Evolutionary conservation across 2,888 invertebrate species (phyloP).

Genomic region (Drosophila villosipedis): DNA sequence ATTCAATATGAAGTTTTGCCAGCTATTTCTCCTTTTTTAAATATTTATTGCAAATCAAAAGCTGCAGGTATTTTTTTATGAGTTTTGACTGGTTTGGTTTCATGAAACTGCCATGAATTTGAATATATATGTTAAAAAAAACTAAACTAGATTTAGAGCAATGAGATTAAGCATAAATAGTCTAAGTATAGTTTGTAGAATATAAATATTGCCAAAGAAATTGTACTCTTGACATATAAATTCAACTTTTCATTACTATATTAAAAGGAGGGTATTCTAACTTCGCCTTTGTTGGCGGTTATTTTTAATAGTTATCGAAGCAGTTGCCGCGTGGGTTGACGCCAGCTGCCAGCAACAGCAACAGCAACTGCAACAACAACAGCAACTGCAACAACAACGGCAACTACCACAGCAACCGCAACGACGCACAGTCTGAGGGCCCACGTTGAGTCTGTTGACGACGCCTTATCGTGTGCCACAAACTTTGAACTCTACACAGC

Average conservation of each 20-base stretch:
- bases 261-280: slow-evolving; percentile 10
- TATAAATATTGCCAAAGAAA: not conserved
- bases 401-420: slow-evolving; percentile 20
- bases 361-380: slow-evolving; percentile 18
- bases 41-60: slow-evolving; percentile 47
- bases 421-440: slow-evolving; percentile 54
- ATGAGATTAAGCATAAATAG: not conserved
- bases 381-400: not conserved
- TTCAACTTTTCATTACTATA: not conserved
- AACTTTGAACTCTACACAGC: slow-evolving; percentile 63
- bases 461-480: slow-evolving; percentile 57
- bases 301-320: slow-evolving; percentile 34
- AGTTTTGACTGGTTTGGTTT: slow-evolving; percentile 1
- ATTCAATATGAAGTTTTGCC: slow-evolving; percentile 53
- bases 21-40: slow-evolving; percentile 31
- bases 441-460: slow-evolving; percentile 47
- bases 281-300: not conserved
- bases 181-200: not conserved
- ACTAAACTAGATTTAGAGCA: not conserved
- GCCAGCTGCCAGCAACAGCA: slow-evolving; percentile 47
- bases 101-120: not conserved
- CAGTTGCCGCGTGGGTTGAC: slow-evolving; percentile 45
- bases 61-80: slow-evolving; percentile 19
- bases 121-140: not conserved
- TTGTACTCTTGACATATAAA: not conserved